phyloP scores from a whole-genome alignment of 2,113 vertebrate genomes.

The Galeopterus variegatus region DNA sequence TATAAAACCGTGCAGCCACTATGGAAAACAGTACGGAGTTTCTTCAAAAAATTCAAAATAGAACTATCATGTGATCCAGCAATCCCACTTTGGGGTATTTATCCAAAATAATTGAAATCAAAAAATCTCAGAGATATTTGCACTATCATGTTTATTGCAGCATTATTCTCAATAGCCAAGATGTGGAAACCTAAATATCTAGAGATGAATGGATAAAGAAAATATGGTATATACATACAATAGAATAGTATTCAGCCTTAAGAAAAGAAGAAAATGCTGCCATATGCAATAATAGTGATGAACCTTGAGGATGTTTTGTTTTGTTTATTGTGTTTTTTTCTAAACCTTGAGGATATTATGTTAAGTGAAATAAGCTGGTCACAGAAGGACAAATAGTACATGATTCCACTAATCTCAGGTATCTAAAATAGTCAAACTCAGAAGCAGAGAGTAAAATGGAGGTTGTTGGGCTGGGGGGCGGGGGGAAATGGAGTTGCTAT shows the following conservation, averaged over 20 bases:
- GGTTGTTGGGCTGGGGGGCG: background rate
- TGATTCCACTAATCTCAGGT: background rate
- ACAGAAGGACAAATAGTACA: background rate
- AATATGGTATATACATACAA: background rate
- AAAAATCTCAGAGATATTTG: slow-evolving; percentile 17
- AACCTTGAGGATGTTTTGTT: background rate
- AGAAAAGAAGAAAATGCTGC: background rate
- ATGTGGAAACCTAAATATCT: background rate
- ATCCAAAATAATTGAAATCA: slow-evolving; percentile 30
- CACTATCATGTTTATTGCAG: background rate
- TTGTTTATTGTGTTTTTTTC: too few species aligned
- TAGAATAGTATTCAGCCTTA: background rate
- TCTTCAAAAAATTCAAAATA: slow-evolving; percentile 41
- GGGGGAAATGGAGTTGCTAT: background rate
- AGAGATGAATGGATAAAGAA: background rate
- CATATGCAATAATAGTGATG: background rate
- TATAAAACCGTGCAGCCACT: background rate
- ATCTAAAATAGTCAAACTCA: background rate
- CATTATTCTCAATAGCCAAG: slow-evolving; percentile 19
- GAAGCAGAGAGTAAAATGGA: background rate
- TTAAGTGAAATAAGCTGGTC: background rate
- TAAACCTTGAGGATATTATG: background rate
- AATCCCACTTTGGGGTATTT: background rate
- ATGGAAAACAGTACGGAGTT: background rate
- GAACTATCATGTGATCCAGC: background rate